Evolutionary conservation across 2,888 invertebrate genomes (phyloP).

Genomic region (Tiphia femorata): DNA sequence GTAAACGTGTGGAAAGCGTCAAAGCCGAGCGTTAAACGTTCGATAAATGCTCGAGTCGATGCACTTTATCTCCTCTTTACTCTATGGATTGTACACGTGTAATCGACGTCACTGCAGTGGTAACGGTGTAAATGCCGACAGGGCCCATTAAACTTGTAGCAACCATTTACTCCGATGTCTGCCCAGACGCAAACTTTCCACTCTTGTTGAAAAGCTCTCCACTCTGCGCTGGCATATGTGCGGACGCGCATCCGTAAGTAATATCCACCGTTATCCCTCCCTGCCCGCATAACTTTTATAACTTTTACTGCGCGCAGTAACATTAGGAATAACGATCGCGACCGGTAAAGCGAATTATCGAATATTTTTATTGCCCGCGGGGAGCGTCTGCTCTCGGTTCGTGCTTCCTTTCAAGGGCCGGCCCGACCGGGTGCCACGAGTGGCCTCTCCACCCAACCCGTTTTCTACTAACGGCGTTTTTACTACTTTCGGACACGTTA

Average conservation of each 20-base stretch:
- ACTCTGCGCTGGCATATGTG: not conserved
- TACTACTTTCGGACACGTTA: too few relatives aligned
- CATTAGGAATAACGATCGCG: conserved; percentile 15
- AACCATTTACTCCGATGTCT: conserved; percentile 1
- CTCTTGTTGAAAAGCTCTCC: conserved; percentile 8
- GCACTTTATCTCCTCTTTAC: conserved; percentile 11
- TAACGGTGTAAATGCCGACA: conserved; percentile 11
- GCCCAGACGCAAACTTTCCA: conserved; percentile 12
- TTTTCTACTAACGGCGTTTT: too few relatives aligned
- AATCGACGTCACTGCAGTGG: conserved; percentile 7
- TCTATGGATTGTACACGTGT: conserved; percentile 15
- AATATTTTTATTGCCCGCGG: conserved; percentile 9
- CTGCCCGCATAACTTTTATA: conserved; percentile 16
- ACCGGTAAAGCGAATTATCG: conserved; percentile 11
- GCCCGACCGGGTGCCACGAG: too few relatives aligned
- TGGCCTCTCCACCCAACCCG: too few relatives aligned
- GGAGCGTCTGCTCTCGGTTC: not conserved
- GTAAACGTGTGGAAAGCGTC: not conserved
- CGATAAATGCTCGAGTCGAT: conserved; percentile 4
- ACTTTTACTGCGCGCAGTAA: conserved; percentile 7
- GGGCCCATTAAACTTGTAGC: conserved; percentile 28
- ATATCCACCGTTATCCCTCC: not conserved
- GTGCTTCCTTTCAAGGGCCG: too few relatives aligned
- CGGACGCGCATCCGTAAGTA: not conserved
- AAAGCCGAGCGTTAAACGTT: conserved; percentile 1